Conservation (phyloP, 1,140 invertebrate species). For the Leptopilina clavipes region DNA sequence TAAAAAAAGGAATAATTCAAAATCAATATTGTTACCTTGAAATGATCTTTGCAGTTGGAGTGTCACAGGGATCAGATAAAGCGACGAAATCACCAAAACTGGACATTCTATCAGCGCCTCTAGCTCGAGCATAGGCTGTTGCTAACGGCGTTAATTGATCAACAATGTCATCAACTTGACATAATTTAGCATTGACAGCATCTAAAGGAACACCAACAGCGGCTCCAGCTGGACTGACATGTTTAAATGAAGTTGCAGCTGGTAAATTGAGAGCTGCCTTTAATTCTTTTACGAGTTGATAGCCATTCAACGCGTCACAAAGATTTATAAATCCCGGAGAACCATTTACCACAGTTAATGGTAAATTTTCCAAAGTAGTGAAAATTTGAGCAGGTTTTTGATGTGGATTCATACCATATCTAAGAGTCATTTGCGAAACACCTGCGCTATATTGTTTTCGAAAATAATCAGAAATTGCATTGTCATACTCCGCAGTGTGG, state of each 20-base stretch:
- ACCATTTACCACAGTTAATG: conserved; percentile 93
- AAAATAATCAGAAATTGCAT: conserved; percentile 96
- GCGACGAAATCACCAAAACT: conserved; percentile 99
- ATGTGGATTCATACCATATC: conserved; percentile 99
- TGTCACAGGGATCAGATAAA: conserved; percentile 94
- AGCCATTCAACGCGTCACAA: conserved; percentile 97
- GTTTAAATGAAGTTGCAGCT: conserved; percentile 98
- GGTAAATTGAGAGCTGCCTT: conserved; percentile 86
- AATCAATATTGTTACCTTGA: conserved; percentile 71
- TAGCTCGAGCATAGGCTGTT: conserved; percentile 93
- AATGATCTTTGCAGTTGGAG: conserved; percentile 85
- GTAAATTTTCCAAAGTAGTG: conserved; percentile 87
- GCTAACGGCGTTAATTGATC: conserved; percentile 90
- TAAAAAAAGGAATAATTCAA: conserved; percentile 16
- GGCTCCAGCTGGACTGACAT: conserved; percentile 97
- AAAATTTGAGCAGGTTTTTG: conserved; percentile 97
- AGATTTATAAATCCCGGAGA: conserved; percentile 98
- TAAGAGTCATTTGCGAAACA: conserved; percentile 86
- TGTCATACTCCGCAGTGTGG: conserved; percentile 95
- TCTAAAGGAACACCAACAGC: conserved; percentile 90
- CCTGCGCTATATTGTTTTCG: conserved; percentile 89
- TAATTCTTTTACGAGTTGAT: conserved; percentile 95
- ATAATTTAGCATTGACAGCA: conserved; percentile 86
- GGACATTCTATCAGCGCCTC: conserved; percentile 98
- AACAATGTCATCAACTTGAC: conserved; percentile 93